Evolutionary conservation across 2,888 invertebrate species (phyloP), one percentile per base, ranked within the genome.

Genomic region (Meganola albula): DNA sequence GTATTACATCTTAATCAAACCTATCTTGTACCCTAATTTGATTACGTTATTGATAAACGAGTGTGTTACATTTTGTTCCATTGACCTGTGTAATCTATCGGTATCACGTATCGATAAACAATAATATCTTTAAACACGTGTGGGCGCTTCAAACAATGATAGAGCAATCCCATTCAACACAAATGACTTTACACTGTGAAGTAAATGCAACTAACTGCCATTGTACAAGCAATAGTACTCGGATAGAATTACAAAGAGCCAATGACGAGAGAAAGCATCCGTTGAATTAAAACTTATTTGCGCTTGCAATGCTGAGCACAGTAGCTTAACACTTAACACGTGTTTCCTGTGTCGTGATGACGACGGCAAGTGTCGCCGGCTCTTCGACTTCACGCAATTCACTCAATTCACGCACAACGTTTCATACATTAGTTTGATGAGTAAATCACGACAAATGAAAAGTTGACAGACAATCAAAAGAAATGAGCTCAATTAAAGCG

Each of bases 401-500:
- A 30, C 29, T 44, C 36, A 43, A 51, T 42, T 43, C 41, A 37
- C 26, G 10, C 31, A 30, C 24, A 42, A 25, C 47, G 37, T 34
- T 41, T 31, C 32, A 26, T 14, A 40, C 26, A 25, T 43, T n/a
- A n/a, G n/a, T n/a, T n/a, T n/a, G 30, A 45, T 37, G 40, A 43
- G 34, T 48, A 40, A 54, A 51, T 53, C 47, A 53, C 31, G 27
- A 37, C 46, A 44, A 50, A 48, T 38, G 50, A 61, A 60, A 64
- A 59, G 44, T 44, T 38, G 53, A 43, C 44, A 47, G 51, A 56
- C 61, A 53, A 59, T 62, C 68, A 60, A 58, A 44, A 46, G 55
- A 50, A 60, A 63, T 59, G 50, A 52, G 45, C 41, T 59, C 44
- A 58, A 54, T 60, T 41, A 46, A 45, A 43, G 40, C 44, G 48